Evolutionary conservation across 2,888 invertebrate genomes (phyloP), one percentile per base, ranked within the genome.

Genomic region (Automeris io): DNA sequence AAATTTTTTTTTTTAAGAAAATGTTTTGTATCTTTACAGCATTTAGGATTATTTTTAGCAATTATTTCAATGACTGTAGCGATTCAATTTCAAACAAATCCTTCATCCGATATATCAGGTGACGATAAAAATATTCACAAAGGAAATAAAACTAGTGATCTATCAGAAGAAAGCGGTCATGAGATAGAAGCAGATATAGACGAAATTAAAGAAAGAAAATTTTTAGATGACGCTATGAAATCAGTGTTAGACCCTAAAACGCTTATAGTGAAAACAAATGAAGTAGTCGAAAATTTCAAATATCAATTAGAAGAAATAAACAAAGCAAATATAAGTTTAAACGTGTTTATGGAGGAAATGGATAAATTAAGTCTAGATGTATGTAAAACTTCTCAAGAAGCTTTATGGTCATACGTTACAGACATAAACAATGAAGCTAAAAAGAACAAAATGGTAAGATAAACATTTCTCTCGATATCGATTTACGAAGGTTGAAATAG

Each of bases 361-460:
- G 85, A 85, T 48, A 74, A 73, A 39, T 48, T 86, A 38, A 85
- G 80, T 55, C 68, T 80, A 39, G 79, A 80, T 45, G 66, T 81
- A 24, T 85, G 86, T 49, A 81, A 79, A 64, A 74, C 71, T 18
- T 83, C 86, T 8, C 83, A 83, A 50, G 65, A 75, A 38, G 75
- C 82, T 1, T 51, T 86, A 22, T 86, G 86, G 86, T 69, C 76
- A 1, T 85, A 82, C 33, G 82, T 85, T 1, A 80, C 76, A 6
- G 77, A 86, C 55, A 77, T 77, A 23, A 77, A 64, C 39, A 76
- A 72, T 45, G 82, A 81, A 46, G 43, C 44, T 5, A 83, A 80
- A 46, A 83, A 83, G 53, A 78, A 76, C 55, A 67, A 67, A 60
- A 86, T 86, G 85, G 85, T 86, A 58, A 50, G 57, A 39, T 23